phyloP scores from a whole-genome alignment of 2,113 vertebrate species.

The Psittacula cyanocephala region DNA sequence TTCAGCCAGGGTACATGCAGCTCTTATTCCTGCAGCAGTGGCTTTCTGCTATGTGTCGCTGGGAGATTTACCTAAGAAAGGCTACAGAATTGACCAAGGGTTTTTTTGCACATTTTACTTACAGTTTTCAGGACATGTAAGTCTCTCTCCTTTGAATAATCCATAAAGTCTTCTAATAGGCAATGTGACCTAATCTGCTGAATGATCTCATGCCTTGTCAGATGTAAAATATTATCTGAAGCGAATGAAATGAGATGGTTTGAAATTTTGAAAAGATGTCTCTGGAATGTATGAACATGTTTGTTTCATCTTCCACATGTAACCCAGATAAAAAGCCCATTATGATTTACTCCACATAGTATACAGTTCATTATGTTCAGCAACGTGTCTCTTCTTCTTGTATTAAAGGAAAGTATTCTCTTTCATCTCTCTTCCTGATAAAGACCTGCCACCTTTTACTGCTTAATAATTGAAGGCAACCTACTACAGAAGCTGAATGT shows the following conservation, averaged over 20 bases:
- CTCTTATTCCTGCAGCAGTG: not conserved
- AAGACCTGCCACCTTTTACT: conserved; percentile 61
- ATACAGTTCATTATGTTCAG: conserved; percentile 59
- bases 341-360: conserved; percentile 34
- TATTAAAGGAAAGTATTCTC: conserved; percentile 58
- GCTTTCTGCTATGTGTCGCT: not conserved
- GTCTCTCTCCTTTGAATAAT: conserved; percentile 46
- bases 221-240: conserved; percentile 32
- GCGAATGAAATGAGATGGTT: conserved; percentile 38
- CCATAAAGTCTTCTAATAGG: conserved; percentile 46
- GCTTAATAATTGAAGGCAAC: conserved; percentile 68
- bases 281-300: conserved; percentile 42
- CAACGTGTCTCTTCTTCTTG: conserved; percentile 38
- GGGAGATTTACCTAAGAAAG: not conserved
- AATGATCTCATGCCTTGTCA: conserved; percentile 53
- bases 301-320: conserved; percentile 65
- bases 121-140: not conserved
- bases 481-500: conserved; percentile 40
- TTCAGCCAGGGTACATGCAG: not conserved
- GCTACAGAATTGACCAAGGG: not conserved
- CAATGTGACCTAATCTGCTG: conserved; percentile 27
- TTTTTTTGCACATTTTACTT: not conserved
- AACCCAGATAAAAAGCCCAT: conserved; percentile 56
- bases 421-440: conserved; percentile 60
- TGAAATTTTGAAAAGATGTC: conserved; percentile 44